A percentile compares a stretch with the other conserved stretches of the same genome.
Evolutionary conservation across 2,797 vertebrate genomes (phyloP).

Genomic region (Heterohyrax brucei): DNA sequence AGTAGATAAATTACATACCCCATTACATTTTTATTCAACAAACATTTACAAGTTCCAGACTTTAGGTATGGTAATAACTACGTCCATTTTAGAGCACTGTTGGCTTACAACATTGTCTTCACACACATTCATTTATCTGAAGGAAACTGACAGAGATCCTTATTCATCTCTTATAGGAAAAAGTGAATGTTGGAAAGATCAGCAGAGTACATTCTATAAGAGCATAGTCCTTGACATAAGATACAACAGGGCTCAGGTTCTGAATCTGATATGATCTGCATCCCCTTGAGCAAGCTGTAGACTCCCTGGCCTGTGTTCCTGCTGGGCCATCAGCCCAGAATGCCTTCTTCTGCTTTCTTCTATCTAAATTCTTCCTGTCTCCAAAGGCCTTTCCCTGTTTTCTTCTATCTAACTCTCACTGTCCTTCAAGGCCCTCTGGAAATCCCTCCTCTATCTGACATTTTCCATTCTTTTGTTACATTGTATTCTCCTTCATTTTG

Average conservation of each 20-base stretch:
- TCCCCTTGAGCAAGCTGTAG: not conserved
- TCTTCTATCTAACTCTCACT: constrained; percentile 27
- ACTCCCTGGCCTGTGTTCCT: not conserved
- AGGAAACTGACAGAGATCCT: not conserved
- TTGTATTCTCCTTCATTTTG: not conserved
- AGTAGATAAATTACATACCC: not conserved
- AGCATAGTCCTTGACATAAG: not conserved
- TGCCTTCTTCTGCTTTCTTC: not conserved
- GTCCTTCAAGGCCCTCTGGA: constrained; percentile 8
- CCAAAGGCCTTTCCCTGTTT: not conserved
- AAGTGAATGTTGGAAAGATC: not conserved
- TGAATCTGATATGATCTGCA: not conserved
- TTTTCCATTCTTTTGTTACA: not conserved
- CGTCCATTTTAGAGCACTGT: not conserved
- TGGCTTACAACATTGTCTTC: not conserved
- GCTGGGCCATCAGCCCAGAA: not conserved
- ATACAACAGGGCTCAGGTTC: not conserved
- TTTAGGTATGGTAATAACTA: not conserved
- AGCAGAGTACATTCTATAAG: not conserved
- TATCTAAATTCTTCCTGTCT: too few species aligned
- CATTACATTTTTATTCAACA: constrained; percentile 22
- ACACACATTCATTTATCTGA: not conserved
- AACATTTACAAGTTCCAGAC: not conserved
- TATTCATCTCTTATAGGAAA: not conserved
- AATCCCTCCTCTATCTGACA: constrained; percentile 27